Evolutionary conservation across 2,113 vertebrate genomes (phyloP).

Genomic region (Erpornis zantholeuca): DNA sequence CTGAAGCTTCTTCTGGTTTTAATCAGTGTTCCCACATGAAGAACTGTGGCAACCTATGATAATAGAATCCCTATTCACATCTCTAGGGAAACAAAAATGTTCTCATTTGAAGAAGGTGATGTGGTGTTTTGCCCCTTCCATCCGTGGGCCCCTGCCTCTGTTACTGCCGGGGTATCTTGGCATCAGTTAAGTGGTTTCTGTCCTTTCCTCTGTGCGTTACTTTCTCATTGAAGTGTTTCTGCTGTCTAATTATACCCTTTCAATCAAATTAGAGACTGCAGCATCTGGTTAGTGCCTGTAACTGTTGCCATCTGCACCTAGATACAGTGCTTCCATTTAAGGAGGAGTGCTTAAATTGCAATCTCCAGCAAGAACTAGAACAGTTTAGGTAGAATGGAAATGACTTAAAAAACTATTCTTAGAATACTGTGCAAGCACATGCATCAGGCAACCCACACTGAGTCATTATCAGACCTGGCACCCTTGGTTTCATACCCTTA

Average conservation of each 20-base stretch:
- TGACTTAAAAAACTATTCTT: constrained; percentile 63
- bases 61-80: constrained; percentile 75
- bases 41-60: constrained; percentile 78
- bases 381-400: constrained; percentile 28
- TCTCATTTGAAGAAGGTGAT: constrained; percentile 70
- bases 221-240: constrained; percentile 89
- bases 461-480: background rate
- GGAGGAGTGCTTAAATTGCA: constrained; percentile 70
- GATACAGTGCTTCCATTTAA: constrained; percentile 72
- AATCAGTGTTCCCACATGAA: constrained; percentile 81
- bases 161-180: constrained; percentile 75
- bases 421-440: background rate
- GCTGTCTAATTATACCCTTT: constrained; percentile 97
- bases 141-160: constrained; percentile 68
- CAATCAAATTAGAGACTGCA: constrained; percentile 94
- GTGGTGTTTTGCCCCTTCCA: constrained; percentile 65
- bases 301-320: constrained; percentile 95
- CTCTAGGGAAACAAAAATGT: constrained; percentile 67
- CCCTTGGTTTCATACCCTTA: background rate
- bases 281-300: constrained; percentile 91
- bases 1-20: constrained; percentile 76
- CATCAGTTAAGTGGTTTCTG: constrained; percentile 84
- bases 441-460: background rate
- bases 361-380: constrained; percentile 37
- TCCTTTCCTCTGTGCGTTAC: constrained; percentile 74